A percentile compares a stretch with the other conserved stretches of the same genome.
Conservation (phyloP, 2,888 invertebrate species). For the Penaeus monodon region DNA sequence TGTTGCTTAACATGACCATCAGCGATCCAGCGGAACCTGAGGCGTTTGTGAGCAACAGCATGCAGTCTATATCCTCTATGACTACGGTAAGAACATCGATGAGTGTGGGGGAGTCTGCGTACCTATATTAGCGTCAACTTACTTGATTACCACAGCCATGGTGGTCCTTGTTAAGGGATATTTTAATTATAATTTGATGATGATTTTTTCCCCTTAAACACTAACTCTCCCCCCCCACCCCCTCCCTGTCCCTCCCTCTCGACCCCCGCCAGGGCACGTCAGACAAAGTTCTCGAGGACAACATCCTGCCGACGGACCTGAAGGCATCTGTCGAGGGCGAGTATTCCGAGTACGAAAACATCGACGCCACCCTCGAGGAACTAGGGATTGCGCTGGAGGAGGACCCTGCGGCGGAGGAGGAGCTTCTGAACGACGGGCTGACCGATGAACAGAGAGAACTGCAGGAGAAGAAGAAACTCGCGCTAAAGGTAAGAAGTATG, state of each 20-base stretch:
- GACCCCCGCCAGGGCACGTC: not conserved
- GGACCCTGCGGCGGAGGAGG: not conserved
- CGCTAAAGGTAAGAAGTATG: not conserved
- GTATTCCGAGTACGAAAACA: not conserved
- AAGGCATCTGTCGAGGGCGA: not conserved
- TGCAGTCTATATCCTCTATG: constrained; percentile 21
- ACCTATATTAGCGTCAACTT: no score
- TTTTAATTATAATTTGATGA: no score
- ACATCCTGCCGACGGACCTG: constrained; percentile 12
- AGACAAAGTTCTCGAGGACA: constrained; percentile 6
- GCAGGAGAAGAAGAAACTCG: not conserved
- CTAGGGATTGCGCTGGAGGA: not conserved
- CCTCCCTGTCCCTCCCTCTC: no score
- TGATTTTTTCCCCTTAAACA: no score
- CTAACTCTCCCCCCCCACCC: not conserved
- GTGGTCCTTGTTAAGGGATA: no score
- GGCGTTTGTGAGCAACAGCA: constrained; percentile 13
- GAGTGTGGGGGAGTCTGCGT: no score
- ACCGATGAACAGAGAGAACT: not conserved
- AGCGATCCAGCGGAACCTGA: constrained; percentile 30
- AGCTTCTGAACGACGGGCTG: not conserved
- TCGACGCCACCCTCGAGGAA: constrained; percentile 1
- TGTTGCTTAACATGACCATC: constrained; percentile 18
- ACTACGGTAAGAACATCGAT: not conserved
- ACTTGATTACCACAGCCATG: no score